A percentile compares a stretch with the other conserved stretches of the same genome.
phyloP scores from a whole-genome alignment of 2,888 invertebrate genomes.

The Octodonta nipae region DNA sequence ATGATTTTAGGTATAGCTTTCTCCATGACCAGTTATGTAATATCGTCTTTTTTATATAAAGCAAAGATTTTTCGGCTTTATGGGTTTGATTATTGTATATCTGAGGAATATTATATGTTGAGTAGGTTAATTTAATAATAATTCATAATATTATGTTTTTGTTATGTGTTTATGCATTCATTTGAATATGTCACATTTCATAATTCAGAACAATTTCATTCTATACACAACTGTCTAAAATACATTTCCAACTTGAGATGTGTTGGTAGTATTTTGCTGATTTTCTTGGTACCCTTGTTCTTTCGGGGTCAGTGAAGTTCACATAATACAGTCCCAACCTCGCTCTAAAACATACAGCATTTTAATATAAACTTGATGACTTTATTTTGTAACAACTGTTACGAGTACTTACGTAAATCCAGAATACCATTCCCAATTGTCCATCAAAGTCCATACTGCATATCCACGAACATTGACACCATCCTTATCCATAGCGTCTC shows the following conservation, averaged over 20 bases:
- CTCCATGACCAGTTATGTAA: too few species aligned
- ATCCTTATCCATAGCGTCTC: slow-evolving; percentile 28
- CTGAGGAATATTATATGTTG: too few species aligned
- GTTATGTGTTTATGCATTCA: too few species aligned
- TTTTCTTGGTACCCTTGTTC: slow-evolving; percentile 37
- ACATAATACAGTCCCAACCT: slow-evolving; percentile 57
- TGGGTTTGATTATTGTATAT: too few species aligned
- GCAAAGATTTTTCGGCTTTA: too few species aligned
- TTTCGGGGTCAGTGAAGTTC: slow-evolving; percentile 44
- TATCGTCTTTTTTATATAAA: too few species aligned
- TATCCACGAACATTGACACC: slow-evolving; percentile 14
- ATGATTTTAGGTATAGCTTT: too few species aligned
- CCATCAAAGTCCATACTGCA: slow-evolving; percentile 22
- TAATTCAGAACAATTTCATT: too few species aligned
- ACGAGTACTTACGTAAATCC: slow-evolving; percentile 30
- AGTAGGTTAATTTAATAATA: too few species aligned
- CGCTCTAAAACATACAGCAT: slow-evolving; percentile 35
- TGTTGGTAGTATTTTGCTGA: slow-evolving; percentile 1
- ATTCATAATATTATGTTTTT: too few species aligned
- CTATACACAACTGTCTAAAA: background rate
- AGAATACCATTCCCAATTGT: slow-evolving; percentile 36
- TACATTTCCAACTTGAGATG: background rate
- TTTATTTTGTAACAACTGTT: too few species aligned
- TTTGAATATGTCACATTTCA: too few species aligned
- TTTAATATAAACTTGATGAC: background rate